Percentiles rank a stretch among this genome's conserved stretches.
Conservation (phyloP, 2,797 vertebrate genomes). For the Psittacula echo region DNA sequence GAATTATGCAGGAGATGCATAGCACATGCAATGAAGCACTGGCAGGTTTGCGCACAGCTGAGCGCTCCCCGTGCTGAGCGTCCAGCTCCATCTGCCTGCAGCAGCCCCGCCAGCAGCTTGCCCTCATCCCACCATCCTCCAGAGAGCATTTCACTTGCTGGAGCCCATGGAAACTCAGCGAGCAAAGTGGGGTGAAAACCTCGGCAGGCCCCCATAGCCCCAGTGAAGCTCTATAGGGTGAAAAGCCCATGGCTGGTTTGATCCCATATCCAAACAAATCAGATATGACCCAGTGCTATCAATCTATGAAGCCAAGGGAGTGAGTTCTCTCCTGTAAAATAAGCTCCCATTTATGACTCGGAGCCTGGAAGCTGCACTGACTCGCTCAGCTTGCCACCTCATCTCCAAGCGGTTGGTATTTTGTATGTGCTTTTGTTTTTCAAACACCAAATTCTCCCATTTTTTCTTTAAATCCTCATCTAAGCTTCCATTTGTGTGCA, state of each 20-base stretch:
- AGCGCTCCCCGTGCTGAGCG: rapidly evolving
- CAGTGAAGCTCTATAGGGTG: rapidly evolving
- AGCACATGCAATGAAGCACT: neutral
- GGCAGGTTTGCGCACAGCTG: neutral
- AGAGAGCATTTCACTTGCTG: neutral
- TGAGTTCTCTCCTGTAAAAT: neutral
- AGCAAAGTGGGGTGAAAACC: neutral
- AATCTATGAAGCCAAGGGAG: neutral
- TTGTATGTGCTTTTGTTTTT: neutral
- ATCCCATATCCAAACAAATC: neutral
- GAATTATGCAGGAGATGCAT: constrained; percentile 29
- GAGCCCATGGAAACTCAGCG: neutral
- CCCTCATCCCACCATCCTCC: rapidly evolving
- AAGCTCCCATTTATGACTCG: neutral
- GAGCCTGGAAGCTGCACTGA: neutral
- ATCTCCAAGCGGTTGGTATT: neutral
- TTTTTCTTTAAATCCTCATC: neutral
- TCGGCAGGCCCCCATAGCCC: rapidly evolving
- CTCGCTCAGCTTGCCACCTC: neutral
- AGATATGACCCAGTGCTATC: rapidly evolving
- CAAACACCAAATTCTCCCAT: constrained; percentile 14
- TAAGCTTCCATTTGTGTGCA: neutral
- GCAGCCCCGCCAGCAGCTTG: neutral
- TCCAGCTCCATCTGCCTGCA: neutral
- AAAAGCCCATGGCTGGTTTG: rapidly evolving